Percentiles rank a stretch among this genome's conserved stretches.
These are phyloP conservation scores for Dilophus febrilis DNA, from an alignment of 2,888 invertebrate genomes.

Conservation along the genomic window DNA sequence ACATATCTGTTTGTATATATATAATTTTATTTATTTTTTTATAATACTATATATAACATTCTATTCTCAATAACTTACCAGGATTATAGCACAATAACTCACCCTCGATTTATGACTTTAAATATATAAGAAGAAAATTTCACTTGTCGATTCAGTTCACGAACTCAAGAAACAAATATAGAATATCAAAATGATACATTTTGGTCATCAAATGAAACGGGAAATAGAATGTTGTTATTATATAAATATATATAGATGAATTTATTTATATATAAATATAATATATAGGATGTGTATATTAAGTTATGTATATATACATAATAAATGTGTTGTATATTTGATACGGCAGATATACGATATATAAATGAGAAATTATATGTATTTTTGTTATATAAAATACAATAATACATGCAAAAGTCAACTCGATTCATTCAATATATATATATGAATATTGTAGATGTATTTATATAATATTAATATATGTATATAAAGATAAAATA, in stretches of 20 bases:
- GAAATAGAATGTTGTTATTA: neutral
- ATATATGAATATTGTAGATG: too few relatives aligned
- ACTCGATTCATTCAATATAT: neutral
- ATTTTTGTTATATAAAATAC: too few relatives aligned
- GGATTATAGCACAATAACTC: conserved; percentile 2
- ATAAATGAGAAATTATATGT: too few relatives aligned
- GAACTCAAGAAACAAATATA: conserved; percentile 13
- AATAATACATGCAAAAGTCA: conserved; percentile 3
- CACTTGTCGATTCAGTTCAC: conserved; percentile 13
- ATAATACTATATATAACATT: neutral
- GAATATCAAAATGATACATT: conserved; percentile 15
- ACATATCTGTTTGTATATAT: too few relatives aligned
- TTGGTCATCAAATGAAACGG: conserved; percentile 12
- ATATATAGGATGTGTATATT: neutral
- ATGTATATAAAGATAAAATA: conserved; percentile 1
- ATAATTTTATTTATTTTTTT: too few relatives aligned
- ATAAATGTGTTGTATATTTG: neutral
- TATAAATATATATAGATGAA: neutral
- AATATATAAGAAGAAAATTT: conserved; percentile 5
- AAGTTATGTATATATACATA: neutral
- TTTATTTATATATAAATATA: neutral
- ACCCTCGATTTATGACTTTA: conserved; percentile 3
- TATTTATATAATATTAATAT: too few relatives aligned
- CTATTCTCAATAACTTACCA: neutral
- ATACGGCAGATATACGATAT: neutral